Evolutionary conservation across 2,113 vertebrate species (phyloP).

Genomic region (Myxocyprinus asiaticus): DNA sequence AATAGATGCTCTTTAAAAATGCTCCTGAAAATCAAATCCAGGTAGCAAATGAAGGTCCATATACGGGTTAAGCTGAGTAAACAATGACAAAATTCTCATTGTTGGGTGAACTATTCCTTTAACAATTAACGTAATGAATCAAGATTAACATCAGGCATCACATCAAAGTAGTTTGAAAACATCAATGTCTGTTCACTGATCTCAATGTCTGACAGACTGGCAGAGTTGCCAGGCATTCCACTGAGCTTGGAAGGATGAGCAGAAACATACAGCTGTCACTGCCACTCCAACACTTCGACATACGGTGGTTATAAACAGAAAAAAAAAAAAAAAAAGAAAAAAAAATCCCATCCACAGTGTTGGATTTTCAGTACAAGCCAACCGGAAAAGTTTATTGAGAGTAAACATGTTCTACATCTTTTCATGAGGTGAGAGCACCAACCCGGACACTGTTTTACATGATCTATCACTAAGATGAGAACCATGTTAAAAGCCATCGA

Average conservation of each 20-base stretch:
- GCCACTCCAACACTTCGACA: constrained; percentile 13
- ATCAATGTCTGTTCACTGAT: constrained; percentile 32
- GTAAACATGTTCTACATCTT: constrained; percentile 14
- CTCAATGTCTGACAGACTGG: constrained; percentile 24
- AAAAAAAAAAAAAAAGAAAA: neutral
- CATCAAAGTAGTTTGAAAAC: constrained; percentile 32
- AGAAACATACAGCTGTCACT: constrained; percentile 33
- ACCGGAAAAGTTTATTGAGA: constrained; percentile 15
- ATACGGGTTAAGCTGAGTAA: too few relatives aligned
- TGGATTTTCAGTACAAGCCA: constrained; percentile 26
- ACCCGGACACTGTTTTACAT: constrained; percentile 7
- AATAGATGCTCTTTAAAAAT: too few relatives aligned
- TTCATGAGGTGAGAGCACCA: neutral
- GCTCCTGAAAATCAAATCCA: too few relatives aligned
- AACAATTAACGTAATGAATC: too few relatives aligned
- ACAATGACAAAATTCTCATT: too few relatives aligned
- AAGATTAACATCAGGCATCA: neutral
- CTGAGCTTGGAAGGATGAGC: constrained; percentile 17
- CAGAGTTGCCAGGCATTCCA: constrained; percentile 22
- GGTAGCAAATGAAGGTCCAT: too few relatives aligned
- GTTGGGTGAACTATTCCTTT: too few relatives aligned
- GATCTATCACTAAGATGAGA: constrained; percentile 7
- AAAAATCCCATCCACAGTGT: neutral
- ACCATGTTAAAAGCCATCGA: constrained; percentile 19
- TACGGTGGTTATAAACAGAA: constrained; percentile 30